Conservation (phyloP, 2,113 vertebrate species). For the Notechis scutatus region DNA sequence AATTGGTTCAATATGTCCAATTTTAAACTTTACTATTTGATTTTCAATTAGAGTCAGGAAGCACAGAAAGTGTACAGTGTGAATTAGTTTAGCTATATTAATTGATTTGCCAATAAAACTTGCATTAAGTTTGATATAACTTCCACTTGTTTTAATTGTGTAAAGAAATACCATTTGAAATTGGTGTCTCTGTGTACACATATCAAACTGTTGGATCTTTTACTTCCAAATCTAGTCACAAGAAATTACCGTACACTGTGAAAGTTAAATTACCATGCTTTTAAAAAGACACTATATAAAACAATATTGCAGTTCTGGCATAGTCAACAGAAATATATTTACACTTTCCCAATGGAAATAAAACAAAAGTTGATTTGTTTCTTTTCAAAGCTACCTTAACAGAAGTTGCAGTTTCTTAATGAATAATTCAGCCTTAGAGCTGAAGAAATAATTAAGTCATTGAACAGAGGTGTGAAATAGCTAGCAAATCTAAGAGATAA, state of each 20-base stretch:
- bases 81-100: not conserved
- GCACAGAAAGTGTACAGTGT: not conserved
- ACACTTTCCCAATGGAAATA: slow-evolving; percentile 11
- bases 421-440: not conserved
- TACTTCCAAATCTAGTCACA: not conserved
- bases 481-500: not conserved
- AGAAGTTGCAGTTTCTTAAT: not conserved
- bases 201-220: not conserved
- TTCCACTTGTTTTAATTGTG: not conserved
- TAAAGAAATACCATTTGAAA: not conserved
- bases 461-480: not conserved
- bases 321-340: not conserved
- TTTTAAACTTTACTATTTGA: not conserved
- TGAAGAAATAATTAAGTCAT: slow-evolving; percentile 7
- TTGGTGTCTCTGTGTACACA: not conserved
- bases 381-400: not conserved
- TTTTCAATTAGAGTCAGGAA: not conserved
- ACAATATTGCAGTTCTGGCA: not conserved
- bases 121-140: not conserved
- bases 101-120: not conserved
- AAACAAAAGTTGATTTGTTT: not conserved
- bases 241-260: not conserved
- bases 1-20: not conserved
- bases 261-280: not conserved
- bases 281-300: not conserved